Base-by-base conservation (phyloP, 2,888 invertebrate species). In the Rugalucina vietnamica region DNA sequence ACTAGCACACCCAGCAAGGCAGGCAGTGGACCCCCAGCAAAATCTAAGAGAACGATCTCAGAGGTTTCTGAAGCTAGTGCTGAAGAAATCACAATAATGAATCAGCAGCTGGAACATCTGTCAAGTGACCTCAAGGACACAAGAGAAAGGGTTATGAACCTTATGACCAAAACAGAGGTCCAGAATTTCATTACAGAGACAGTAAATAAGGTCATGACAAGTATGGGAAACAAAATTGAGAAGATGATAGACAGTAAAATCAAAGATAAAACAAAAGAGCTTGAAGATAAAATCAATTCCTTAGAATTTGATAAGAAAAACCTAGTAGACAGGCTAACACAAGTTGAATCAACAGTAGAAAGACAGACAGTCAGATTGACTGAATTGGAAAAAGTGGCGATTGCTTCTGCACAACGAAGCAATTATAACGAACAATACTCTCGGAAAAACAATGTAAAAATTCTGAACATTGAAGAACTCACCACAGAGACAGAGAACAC, bases 371-470 rank as follows among this genome's bases (percentile, higher is more conserved):
- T 4, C 2, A 60, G 29, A 60, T 8, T 29, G 18, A 29, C 18
- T 4, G 5, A 3, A 1, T 60, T 3, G 24, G 60, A 60, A 29
- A 60, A 27, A 27, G 10, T 60, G 29, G 29, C 60, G 4, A 70
- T 3, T 36, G 12, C 70, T 39, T 29, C 79, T 65, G 34, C 49
- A n/a, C 65, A 78, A 71, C 39, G 37, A 21, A 65, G 32, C 10
- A 77, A 77, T 43, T 69, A 49, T 69, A 77, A 77, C 32, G 43
- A 60, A 43, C 37, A 76, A 29, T 76, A 76, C 24, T 76, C 69
- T 39, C 65, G 76, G 27, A 76, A 76, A 24, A 57, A 76, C 24
- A 76, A 76, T 37, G 39, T 76, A 0, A 60, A 60, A 37, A 54
- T 76, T n/a, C 32, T 65, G 5, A 69, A 76, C n/a, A 60, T 65